These are phyloP conservation scores for Chouioia cunea DNA, from an alignment of 2,888 invertebrate species.

Conservation along the genomic window DNA sequence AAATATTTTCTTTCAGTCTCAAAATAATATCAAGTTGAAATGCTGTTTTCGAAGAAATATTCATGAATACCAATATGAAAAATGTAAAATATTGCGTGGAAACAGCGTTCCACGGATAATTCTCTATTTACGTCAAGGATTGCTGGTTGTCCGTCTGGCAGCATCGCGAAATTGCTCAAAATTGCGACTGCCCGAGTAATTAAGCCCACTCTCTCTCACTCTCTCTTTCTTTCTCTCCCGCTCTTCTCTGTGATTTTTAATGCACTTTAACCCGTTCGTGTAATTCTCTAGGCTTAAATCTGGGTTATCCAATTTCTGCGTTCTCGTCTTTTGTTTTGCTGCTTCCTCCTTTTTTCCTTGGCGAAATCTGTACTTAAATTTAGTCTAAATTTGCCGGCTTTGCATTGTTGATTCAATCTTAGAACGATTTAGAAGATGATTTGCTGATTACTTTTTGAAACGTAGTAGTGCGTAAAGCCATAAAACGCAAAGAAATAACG, in stretches of 20 bases:
- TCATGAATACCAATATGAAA: too few relatives aligned
- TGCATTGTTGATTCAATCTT: background rate
- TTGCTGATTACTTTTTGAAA: background rate
- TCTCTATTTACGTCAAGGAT: too few relatives aligned
- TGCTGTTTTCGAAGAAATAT: too few relatives aligned
- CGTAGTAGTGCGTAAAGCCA: too few relatives aligned
- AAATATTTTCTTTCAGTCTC: too few relatives aligned
- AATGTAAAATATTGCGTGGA: too few relatives aligned
- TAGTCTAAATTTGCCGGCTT: conserved; percentile 10
- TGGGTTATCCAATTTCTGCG: conserved; percentile 2
- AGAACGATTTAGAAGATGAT: background rate
- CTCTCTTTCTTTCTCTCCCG: too few relatives aligned
- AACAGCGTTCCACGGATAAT: background rate
- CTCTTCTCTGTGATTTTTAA: conserved; percentile 13
- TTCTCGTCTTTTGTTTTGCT: too few relatives aligned
- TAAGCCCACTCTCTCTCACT: background rate
- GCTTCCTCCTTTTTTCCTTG: too few relatives aligned
- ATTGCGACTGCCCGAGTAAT: conserved; percentile 21
- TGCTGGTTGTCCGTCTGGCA: too few relatives aligned
- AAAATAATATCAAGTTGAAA: too few relatives aligned
- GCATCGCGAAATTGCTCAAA: conserved; percentile 10
- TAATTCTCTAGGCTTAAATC: conserved; percentile 28
- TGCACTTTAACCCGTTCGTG: conserved; percentile 5
- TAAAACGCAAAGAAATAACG: too few relatives aligned
- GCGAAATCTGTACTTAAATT: background rate